Conservation (phyloP, 2,888 invertebrate genomes). For the Phalangium opilio region DNA sequence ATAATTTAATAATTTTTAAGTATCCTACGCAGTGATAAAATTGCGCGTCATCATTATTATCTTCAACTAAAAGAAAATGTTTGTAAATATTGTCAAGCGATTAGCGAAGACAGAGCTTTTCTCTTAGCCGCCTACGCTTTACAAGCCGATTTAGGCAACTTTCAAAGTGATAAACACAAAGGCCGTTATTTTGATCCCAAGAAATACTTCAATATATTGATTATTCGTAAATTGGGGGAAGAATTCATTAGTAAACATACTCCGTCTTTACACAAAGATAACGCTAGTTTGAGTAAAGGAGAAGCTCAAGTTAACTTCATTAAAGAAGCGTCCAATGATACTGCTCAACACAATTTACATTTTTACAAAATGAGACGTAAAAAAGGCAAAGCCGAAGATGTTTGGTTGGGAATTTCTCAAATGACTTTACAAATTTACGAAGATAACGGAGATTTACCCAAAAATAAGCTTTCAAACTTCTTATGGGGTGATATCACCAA, state of each 20-base stretch:
- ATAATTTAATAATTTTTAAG: no score
- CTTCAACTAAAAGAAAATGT: slow-evolving; percentile 82
- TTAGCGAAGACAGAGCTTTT: slow-evolving; percentile 40
- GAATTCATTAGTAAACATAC: slow-evolving; percentile 40
- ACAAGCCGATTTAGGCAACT: slow-evolving; percentile 83
- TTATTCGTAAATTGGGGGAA: slow-evolving; percentile 37
- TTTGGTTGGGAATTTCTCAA: slow-evolving; percentile 80
- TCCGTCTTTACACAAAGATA: slow-evolving; percentile 65
- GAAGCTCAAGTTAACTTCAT: slow-evolving; percentile 80
- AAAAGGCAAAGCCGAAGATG: slow-evolving; percentile 45
- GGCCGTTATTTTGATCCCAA: slow-evolving; percentile 55
- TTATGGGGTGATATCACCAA: slow-evolving; percentile 93
- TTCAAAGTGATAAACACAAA: slow-evolving; percentile 36
- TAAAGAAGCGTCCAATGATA: slow-evolving; percentile 64
- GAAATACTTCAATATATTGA: slow-evolving; percentile 61
- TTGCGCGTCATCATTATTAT: slow-evolving; percentile 84
- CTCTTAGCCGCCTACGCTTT: slow-evolving; percentile 73
- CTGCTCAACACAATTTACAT: slow-evolving; percentile 76
- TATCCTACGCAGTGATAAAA: slow-evolving; percentile 58
- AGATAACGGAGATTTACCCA: slow-evolving; percentile 30
- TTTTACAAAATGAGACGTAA: slow-evolving; percentile 56
- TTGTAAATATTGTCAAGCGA: slow-evolving; percentile 31
- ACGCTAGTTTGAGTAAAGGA: slow-evolving; percentile 54
- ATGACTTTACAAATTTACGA: slow-evolving; percentile 76
- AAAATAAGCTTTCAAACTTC: slow-evolving; percentile 52